phyloP scores from a whole-genome alignment of 2,888 invertebrate species.

The Ptilodon capucinus region DNA sequence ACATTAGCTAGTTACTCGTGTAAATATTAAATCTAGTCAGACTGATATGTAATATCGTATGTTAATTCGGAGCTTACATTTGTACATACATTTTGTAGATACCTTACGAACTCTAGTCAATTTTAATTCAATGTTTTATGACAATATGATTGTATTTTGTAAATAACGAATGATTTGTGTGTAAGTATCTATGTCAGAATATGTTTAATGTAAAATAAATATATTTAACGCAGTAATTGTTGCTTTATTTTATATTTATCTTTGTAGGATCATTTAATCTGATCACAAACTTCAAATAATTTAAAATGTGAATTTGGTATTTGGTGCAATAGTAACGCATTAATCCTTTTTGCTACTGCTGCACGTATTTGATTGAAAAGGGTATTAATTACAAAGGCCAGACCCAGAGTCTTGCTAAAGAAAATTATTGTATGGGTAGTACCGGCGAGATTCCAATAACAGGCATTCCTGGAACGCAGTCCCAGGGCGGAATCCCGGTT shows the following conservation, averaged over 20 bases:
- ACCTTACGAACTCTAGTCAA: slow-evolving; percentile 74
- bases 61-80: slow-evolving; percentile 75
- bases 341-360: not conserved
- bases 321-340: no score
- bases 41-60: slow-evolving; percentile 68
- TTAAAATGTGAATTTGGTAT: no score
- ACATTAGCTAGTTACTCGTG: slow-evolving; percentile 26
- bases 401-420: slow-evolving; percentile 4
- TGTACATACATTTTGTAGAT: slow-evolving; percentile 77
- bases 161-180: slow-evolving; percentile 50
- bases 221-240: slow-evolving; percentile 51
- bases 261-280: not conserved
- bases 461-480: slow-evolving; percentile 48
- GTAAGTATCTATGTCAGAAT: slow-evolving; percentile 60
- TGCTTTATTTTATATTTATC: slow-evolving; percentile 18
- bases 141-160: slow-evolving; percentile 78
- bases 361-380: slow-evolving; percentile 20
- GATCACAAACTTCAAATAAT: no score
- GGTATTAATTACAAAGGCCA: slow-evolving; percentile 30
- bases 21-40: slow-evolving; percentile 58
- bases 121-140: slow-evolving; percentile 77
- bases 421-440: slow-evolving; percentile 44
- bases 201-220: slow-evolving; percentile 70
- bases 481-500: slow-evolving; percentile 38
- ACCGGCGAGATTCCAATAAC: slow-evolving; percentile 52